Base-by-base conservation (phyloP, 2,888 invertebrate genomes). In the Lydus trimaculatus region DNA sequence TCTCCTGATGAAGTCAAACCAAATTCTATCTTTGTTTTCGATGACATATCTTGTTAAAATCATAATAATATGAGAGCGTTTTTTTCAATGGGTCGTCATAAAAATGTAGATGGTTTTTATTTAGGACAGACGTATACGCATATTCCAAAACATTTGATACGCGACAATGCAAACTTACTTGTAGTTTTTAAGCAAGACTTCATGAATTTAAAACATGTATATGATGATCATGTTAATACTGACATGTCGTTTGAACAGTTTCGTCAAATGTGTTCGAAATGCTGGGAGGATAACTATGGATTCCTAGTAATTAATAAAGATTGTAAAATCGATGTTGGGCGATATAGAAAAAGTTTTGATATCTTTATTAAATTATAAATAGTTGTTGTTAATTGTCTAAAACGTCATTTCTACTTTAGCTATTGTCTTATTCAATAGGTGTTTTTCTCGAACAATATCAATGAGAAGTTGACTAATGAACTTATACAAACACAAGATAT, bases 181-280 rank as follows among this genome's bases (percentile, higher is more conserved):
- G 70, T 83, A 15, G 15, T 82, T 5, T 84, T 83, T 68, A 79
- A 80, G 69, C 82, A 83, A 73, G 82, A 84, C 75, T 75, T 76
- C 60, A 67, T 74, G 31, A 83, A 83, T 76, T 67, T 83, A 58
- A 78, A 74, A 66, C n/a, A n/a, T n/a, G n/a, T n/a, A n/a, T n/a
- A n/a, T n/a, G n/a, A n/a, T n/a, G n/a, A n/a, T n/a, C 82, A 83
- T 69, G 71, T 73, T 20, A 52, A 23, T 6, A 73, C 71, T 7
- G 79, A 80, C 69, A 75, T 80, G 73, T 62, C 62, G 13, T 79
- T 76, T 63, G 62, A 74, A 31, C 39, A 72, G n/a, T 83, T 83
- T 75, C 72, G 69, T 64, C 61, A 78, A 52, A 67, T 82, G n/a
- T 83, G 83, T 65, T 17, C 61, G 0, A 31, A 73, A 62, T 80